Evolutionary conservation across 2,888 invertebrate species (phyloP).

Genomic region (Leucozona laternaria): DNA sequence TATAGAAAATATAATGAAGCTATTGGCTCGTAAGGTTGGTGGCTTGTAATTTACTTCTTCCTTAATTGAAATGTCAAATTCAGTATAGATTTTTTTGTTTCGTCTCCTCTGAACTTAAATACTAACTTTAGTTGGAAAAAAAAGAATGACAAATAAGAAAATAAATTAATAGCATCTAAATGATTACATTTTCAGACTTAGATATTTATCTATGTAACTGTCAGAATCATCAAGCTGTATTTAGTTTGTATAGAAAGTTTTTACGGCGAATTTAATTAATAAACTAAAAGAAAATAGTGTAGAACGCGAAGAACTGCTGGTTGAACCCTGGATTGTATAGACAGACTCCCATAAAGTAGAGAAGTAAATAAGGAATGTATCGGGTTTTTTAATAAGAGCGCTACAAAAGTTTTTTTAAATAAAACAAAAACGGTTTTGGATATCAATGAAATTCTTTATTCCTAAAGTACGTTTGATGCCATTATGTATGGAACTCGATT

Average conservation of each 20-base stretch:
- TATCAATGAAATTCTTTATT: too few species aligned
- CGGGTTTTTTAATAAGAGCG: too few species aligned
- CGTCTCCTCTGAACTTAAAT: background rate
- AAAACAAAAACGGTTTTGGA: too few species aligned
- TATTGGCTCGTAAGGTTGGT: background rate
- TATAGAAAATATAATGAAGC: background rate
- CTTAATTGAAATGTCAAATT: slow-evolving; percentile 27
- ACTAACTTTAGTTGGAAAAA: background rate
- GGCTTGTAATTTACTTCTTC: background rate
- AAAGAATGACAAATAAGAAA: background rate
- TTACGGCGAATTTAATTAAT: too few species aligned
- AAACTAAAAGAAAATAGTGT: too few species aligned
- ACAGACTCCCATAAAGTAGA: too few species aligned
- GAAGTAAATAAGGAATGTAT: too few species aligned
- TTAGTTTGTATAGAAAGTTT: background rate
- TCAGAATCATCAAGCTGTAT: background rate
- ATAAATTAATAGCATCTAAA: background rate
- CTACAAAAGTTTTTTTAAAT: too few species aligned
- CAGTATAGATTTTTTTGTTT: background rate
- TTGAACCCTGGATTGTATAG: too few species aligned
- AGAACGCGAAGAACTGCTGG: too few species aligned
- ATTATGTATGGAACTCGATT: too few species aligned
- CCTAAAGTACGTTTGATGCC: too few species aligned
- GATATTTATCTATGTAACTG: background rate
- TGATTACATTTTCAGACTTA: background rate